Evolutionary conservation across 2,113 vertebrate species (phyloP).

Genomic region (Acrocephalus kingi): DNA sequence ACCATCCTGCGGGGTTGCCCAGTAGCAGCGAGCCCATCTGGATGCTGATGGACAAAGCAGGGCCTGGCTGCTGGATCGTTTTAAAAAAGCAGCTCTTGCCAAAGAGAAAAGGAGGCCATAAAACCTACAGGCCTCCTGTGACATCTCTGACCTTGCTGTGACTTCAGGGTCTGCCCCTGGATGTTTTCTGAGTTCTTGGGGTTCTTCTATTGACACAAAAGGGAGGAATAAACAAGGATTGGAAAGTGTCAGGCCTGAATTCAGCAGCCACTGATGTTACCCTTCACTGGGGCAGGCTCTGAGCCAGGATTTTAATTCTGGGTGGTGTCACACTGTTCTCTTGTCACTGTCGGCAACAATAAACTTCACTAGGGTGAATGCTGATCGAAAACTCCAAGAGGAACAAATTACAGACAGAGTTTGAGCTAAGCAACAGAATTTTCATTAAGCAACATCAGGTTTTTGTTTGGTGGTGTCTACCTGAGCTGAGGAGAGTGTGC

Average conservation of each 20-base stretch:
- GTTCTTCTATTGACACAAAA: neutral
- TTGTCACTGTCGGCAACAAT: neutral
- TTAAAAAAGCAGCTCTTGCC: neutral
- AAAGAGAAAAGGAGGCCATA: neutral
- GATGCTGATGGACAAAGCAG: constrained; percentile 49
- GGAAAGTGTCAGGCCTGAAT: neutral
- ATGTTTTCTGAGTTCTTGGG: neutral
- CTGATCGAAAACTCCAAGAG: neutral
- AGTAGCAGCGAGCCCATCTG: neutral
- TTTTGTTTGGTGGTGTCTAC: neutral
- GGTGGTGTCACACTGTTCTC: neutral
- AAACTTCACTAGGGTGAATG: neutral
- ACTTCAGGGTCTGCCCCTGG: neutral
- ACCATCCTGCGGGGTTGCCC: neutral
- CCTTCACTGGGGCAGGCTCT: neutral
- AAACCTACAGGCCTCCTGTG: neutral
- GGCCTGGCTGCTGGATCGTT: neutral
- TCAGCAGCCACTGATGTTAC: neutral
- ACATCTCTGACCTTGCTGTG: neutral
- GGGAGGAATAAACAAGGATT: neutral
- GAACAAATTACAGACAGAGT: neutral
- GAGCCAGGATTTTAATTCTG: neutral
- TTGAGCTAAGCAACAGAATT: neutral
- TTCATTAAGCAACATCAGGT: neutral
- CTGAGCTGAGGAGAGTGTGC: neutral